phyloP scores from a whole-genome alignment of 2,888 invertebrate species.

The Steinernema scapterisci region DNA sequence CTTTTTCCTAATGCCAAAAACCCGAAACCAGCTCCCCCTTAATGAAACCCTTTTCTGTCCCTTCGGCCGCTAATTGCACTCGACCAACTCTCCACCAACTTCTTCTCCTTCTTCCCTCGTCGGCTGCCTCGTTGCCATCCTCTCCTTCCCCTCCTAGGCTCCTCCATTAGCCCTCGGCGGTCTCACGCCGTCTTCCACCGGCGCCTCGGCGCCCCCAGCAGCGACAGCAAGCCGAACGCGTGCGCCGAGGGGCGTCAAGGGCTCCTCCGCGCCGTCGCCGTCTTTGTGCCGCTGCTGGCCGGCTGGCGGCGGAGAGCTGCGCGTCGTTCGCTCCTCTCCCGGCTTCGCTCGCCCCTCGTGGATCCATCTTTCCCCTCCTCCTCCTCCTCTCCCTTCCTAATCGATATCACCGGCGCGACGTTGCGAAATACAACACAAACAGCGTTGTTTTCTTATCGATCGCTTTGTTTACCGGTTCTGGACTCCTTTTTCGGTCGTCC shows the following conservation, averaged over 20 bases:
- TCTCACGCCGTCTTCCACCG: not conserved
- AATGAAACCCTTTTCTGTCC: too few relatives aligned
- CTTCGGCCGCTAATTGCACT: too few relatives aligned
- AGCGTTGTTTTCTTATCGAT: conserved; percentile 21
- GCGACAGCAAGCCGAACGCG: too few relatives aligned
- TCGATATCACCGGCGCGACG: conserved; percentile 9
- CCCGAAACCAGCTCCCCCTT: too few relatives aligned
- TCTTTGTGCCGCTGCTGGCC: not conserved
- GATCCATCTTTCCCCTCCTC: too few relatives aligned
- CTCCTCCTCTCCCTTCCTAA: not conserved
- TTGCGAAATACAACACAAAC: conserved; percentile 31
- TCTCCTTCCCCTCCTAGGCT: too few relatives aligned
- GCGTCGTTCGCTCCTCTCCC: not conserved
- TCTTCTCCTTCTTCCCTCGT: too few relatives aligned
- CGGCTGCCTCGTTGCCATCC: too few relatives aligned
- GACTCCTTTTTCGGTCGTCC: conserved; percentile 7
- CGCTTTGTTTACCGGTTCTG: conserved; percentile 19
- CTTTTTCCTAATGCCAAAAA: too few relatives aligned
- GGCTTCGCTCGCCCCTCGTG: not conserved
- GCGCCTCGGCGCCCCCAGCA: not conserved
- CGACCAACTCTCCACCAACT: too few relatives aligned
- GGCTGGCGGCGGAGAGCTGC: not conserved
- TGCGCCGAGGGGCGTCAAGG: too few relatives aligned
- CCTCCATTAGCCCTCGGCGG: not conserved
- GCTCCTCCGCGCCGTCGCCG: too few relatives aligned